Conservation (phyloP, 35 echinoderm and acorn worm species). For the Heliocidaris erythrogramma region DNA sequence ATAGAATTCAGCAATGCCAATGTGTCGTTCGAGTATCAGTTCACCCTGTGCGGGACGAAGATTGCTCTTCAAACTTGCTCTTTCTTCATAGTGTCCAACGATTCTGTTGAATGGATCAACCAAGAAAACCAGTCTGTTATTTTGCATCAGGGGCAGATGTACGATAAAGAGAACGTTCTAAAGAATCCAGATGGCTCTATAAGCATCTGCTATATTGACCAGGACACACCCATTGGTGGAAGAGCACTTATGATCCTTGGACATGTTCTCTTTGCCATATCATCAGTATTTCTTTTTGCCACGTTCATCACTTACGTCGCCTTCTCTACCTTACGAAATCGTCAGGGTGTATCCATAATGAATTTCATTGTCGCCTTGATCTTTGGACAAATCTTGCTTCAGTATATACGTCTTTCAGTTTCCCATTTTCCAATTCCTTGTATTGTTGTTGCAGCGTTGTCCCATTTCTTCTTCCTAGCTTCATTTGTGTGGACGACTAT, state of each 20-base stretch:
- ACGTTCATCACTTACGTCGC: neutral
- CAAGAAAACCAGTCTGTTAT: neutral
- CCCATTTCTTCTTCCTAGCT: constrained; percentile 32
- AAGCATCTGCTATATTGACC: neutral
- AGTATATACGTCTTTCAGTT: neutral
- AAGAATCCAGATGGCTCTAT: neutral
- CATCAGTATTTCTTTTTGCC: neutral
- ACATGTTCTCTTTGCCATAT: constrained; percentile 23
- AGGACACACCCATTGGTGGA: neutral
- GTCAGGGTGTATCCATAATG: neutral
- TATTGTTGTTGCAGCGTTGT: neutral
- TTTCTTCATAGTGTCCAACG: neutral
- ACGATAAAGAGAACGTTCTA: neutral
- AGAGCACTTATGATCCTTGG: neutral
- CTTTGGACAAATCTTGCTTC: neutral
- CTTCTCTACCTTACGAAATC: neutral
- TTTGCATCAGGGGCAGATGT: neutral
- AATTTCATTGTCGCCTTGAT: constrained; percentile 20
- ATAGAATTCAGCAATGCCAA: neutral
- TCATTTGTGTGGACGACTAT: constrained; percentile 15
- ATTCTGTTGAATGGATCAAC: neutral
- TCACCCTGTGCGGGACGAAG: neutral
- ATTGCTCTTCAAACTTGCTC: neutral
- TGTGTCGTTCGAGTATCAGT: neutral
- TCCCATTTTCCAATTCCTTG: neutral